Conservation (phyloP, 2,113 vertebrate species). For the Cynoglossus semilaevis region DNA sequence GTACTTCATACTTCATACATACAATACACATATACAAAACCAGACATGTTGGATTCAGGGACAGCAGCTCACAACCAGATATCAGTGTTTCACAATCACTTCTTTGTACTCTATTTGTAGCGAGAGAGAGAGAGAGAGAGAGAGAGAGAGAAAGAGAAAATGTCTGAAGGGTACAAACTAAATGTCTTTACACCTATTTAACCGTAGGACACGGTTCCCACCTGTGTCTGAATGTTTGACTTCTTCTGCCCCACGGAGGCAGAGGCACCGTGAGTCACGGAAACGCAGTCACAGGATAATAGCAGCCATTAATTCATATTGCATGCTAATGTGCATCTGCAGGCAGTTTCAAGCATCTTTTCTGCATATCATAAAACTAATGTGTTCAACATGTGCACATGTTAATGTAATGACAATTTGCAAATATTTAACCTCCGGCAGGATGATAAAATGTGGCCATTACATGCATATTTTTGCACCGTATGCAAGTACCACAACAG, state of each 20-base stretch:
- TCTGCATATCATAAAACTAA: conserved; percentile 19
- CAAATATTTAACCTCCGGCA: conserved; percentile 26
- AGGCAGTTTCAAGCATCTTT: conserved; percentile 30
- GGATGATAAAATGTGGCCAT: conserved; percentile 23
- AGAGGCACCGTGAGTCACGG: conserved; percentile 16
- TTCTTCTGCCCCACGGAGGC: conserved; percentile 27
- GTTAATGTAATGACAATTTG: conserved; percentile 22
- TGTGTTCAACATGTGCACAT: conserved; percentile 1
- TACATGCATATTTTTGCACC: conserved; percentile 24
- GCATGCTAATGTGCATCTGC: conserved; percentile 24
- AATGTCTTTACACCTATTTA: conserved; percentile 34
- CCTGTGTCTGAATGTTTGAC: conserved; percentile 22
- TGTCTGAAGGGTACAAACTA: conserved; percentile 12
- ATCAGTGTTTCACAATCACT: too few relatives aligned
- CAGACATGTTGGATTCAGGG: too few relatives aligned
- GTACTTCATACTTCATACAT: too few relatives aligned
- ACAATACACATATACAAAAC: too few relatives aligned
- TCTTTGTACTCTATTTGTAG: too few relatives aligned
- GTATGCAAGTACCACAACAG: conserved; percentile 10
- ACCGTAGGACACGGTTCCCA: conserved; percentile 25
- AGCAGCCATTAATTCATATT: conserved; percentile 24
- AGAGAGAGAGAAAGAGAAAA: background rate
- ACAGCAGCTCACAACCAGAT: too few relatives aligned
- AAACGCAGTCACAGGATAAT: conserved; percentile 13
- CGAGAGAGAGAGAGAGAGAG: too few relatives aligned